Evolutionary conservation across 1,140 invertebrate species (phyloP), one percentile per base, ranked within the genome.

Genomic region (Aricia agestis): DNA sequence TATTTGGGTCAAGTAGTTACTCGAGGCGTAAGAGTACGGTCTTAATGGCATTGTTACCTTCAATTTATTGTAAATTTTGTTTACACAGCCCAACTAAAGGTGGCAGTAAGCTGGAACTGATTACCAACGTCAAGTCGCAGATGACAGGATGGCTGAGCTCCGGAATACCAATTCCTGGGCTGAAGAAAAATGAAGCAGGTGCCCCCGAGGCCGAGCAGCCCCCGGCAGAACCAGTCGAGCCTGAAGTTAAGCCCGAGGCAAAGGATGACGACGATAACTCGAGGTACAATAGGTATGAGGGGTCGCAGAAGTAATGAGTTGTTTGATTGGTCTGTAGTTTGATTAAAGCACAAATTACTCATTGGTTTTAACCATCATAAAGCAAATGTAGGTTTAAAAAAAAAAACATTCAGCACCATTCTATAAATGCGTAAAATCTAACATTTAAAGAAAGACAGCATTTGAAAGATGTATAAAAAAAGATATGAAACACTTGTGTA

Each of bases 181-280:
- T 96, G 70, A 93, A 95, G 81, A 94, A 93, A 92, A 92, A 87
- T 86, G 90, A 84, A 65, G 89, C 86, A 1, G 82, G 88, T 41
- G 84, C 91, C 13, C 78, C 89, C 10, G 89, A 90, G 17, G 82
- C 86, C 2, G 93, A 93, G 70, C 89, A 89, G 31, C 80, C 85
- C 6, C 84, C 91, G 2, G 86, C 91, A 32, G 92, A 94, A 77
- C 85, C 92, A 19, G 83, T 80, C 25, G 92, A 93, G 77, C 81
- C 92, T 71, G 92, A 93, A 73, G 75, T 86, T 72, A 93, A 93
- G 74, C 82, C 90, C 7, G 85, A 86, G 75, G 90, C 91, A 76
- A 96, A 95, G 90, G 95, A 96, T 77, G 96, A 96, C 89, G 96
- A 97, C 87, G 96, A 96, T 91, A 96, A 95, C 93, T 95, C 95